Evolutionary conservation across 2,888 invertebrate genomes (phyloP).

Genomic region (Eulithis prunata): DNA sequence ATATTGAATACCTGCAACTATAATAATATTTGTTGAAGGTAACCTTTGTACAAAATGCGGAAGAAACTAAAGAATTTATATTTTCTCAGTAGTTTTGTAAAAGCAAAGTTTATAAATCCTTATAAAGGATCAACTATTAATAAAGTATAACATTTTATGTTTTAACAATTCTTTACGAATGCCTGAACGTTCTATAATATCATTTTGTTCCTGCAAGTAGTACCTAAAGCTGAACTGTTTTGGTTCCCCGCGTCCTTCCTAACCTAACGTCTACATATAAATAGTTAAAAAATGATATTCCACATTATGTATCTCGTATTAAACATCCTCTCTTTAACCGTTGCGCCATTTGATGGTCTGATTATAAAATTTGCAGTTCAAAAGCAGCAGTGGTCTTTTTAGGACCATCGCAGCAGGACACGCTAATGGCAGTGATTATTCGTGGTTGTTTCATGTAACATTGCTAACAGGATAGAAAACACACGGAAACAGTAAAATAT

Average conservation of each 20-base stretch:
- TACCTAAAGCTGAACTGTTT: too few relatives aligned
- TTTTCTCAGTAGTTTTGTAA: constrained; percentile 14
- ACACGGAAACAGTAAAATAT: not conserved
- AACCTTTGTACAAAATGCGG: constrained; percentile 22
- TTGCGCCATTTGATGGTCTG: too few relatives aligned
- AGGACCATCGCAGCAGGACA: not conserved
- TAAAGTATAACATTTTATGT: constrained; percentile 19
- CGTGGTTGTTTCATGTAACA: not conserved
- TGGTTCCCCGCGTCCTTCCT: too few relatives aligned
- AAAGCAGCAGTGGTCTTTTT: too few relatives aligned
- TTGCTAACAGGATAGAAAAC: not conserved
- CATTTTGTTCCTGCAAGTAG: not conserved
- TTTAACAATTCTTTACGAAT: constrained; percentile 14
- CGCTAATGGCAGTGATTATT: not conserved
- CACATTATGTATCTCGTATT: too few relatives aligned
- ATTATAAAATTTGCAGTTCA: too few relatives aligned
- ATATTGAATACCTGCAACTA: not conserved
- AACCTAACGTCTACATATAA: too few relatives aligned
- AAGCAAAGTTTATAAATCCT: constrained; percentile 11
- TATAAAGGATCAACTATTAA: constrained; percentile 9
- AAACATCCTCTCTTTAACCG: too few relatives aligned
- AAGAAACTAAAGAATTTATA: constrained; percentile 14
- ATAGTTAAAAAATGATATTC: too few relatives aligned
- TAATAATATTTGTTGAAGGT: constrained; percentile 2
- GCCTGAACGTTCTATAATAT: not conserved